Conservation (phyloP, 2,113 vertebrate genomes). For the Varanus komodoensis region DNA sequence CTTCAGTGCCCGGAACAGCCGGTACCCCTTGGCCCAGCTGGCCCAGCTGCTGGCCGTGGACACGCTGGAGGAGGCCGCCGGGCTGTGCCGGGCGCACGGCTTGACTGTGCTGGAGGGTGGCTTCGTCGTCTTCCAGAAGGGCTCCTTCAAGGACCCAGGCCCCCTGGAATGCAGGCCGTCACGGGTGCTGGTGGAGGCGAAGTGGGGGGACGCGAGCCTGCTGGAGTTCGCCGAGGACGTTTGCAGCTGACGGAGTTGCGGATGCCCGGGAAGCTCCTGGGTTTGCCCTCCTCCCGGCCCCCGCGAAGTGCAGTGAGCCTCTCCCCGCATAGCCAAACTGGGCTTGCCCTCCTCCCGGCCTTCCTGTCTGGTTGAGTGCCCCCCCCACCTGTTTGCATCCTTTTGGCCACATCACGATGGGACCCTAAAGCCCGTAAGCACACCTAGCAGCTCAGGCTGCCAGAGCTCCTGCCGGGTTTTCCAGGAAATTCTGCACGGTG, state of each 20-base stretch:
- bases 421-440: too few relatives aligned
- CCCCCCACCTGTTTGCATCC: too few relatives aligned
- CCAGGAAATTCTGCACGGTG: too few relatives aligned
- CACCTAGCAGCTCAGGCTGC: too few relatives aligned
- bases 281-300: too few relatives aligned
- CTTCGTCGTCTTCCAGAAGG: constrained; percentile 26
- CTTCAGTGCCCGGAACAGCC: constrained; percentile 79
- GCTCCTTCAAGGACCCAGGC: not conserved
- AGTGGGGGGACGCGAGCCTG: constrained; percentile 8
- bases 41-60: not conserved
- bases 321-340: too few relatives aligned
- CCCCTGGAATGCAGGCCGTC: not conserved
- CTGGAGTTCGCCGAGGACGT: constrained; percentile 7
- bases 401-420: too few relatives aligned
- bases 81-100: constrained; percentile 8
- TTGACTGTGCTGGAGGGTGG: not conserved
- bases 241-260: not conserved
- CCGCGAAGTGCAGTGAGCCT: too few relatives aligned
- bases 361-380: too few relatives aligned
- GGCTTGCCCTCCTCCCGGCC: too few relatives aligned
- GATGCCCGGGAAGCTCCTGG: too few relatives aligned
- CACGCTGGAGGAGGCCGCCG: not conserved
- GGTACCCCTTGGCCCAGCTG: constrained; percentile 17
- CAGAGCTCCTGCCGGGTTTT: too few relatives aligned
- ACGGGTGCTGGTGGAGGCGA: constrained; percentile 17